Percentiles rank a stretch among this genome's conserved stretches.
Conservation (phyloP, 2,113 vertebrate species). For the Nerophis ophidion region DNA sequence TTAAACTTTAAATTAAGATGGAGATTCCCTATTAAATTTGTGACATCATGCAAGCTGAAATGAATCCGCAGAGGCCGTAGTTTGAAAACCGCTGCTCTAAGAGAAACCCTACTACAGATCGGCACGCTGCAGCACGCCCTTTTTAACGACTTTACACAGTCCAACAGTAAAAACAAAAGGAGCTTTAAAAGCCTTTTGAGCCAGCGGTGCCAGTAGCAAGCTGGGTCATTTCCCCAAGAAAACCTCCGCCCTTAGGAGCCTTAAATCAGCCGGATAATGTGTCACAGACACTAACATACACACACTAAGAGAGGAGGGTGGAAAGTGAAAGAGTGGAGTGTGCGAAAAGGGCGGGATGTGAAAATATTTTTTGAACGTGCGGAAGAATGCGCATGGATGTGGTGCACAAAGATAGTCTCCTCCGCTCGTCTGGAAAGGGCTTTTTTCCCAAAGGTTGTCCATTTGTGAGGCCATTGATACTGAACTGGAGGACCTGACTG, state of each 20-base stretch:
- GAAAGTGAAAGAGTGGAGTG: constrained; percentile 47
- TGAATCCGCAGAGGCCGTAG: no score
- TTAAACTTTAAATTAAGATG: no score
- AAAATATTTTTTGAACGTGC: constrained; percentile 29
- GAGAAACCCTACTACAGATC: not conserved
- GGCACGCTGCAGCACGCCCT: constrained; percentile 16
- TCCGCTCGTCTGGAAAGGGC: not conserved
- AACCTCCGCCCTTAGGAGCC: constrained; percentile 33
- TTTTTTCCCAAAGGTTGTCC: not conserved
- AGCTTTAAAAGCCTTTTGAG: constrained; percentile 40
- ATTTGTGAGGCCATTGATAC: not conserved
- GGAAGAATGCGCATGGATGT: not conserved
- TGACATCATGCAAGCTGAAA: no score
- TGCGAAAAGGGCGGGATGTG: constrained; percentile 33
- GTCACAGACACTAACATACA: constrained; percentile 30
- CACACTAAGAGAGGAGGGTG: constrained; percentile 34
- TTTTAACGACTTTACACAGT: constrained; percentile 16
- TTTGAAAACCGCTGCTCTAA: not conserved
- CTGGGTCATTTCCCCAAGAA: constrained; percentile 46
- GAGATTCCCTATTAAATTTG: no score
- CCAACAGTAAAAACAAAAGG: constrained; percentile 53
- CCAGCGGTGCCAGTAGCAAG: constrained; percentile 19
- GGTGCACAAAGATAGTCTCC: not conserved
- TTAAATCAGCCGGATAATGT: constrained; percentile 49
- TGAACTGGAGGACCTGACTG: not conserved